Percentiles rank a stretch among this genome's conserved stretches.
Evolutionary conservation across 2,888 invertebrate genomes (phyloP).

Genomic region (Hetaerina titia): DNA sequence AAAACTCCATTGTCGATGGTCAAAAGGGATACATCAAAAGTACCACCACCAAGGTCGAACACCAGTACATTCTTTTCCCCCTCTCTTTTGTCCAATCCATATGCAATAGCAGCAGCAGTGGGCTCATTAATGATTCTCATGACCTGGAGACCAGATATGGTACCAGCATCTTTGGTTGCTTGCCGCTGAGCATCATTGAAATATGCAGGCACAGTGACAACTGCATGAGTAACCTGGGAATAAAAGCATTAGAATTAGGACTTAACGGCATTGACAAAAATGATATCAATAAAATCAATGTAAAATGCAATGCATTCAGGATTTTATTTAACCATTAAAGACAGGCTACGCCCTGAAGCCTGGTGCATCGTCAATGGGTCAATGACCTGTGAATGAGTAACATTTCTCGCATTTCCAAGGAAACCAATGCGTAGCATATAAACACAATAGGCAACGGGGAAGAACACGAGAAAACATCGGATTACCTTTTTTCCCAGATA

Average conservation of each 20-base stretch:
- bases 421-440: too few relatives aligned
- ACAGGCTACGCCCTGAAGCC: too few relatives aligned
- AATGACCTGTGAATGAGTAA: too few relatives aligned
- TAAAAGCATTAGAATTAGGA: background rate
- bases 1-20: conserved; percentile 99
- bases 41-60: conserved; percentile 99
- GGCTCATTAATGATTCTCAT: conserved; percentile 99
- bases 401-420: too few relatives aligned
- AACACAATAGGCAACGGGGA: too few relatives aligned
- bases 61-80: conserved; percentile 99
- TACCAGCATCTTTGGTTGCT: conserved; percentile 99
- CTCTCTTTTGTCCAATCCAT: conserved; percentile 97
- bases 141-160: conserved; percentile 94
- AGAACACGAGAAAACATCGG: background rate
- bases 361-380: too few relatives aligned
- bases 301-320: background rate
- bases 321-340: too few relatives aligned
- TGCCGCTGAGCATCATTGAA: conserved; percentile 99
- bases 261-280: background rate
- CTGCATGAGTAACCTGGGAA: conserved; percentile 84
- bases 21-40: conserved; percentile 98
- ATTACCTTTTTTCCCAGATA: conserved; percentile 95
- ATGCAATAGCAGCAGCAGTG: conserved; percentile 97
- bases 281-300: background rate
- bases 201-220: conserved; percentile 98